phyloP scores from a whole-genome alignment of 1,140 invertebrate genomes.

The Carposina sasakii region DNA sequence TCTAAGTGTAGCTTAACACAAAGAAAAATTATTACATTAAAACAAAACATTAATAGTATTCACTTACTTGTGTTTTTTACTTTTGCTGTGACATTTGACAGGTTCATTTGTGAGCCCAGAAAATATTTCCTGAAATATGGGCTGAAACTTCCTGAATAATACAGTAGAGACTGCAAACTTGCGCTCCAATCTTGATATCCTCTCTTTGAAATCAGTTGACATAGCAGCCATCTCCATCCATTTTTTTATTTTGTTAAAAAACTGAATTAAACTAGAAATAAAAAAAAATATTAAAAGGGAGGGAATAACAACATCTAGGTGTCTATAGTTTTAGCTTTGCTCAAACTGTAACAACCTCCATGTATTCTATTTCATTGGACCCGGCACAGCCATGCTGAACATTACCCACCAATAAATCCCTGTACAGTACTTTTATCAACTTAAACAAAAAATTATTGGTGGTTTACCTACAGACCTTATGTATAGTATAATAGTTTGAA shows the following conservation, averaged over 20 bases:
- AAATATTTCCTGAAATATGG: slow-evolving; percentile 91
- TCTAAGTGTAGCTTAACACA: too few relatives aligned
- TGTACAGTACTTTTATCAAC: too few relatives aligned
- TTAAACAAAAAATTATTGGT: too few relatives aligned
- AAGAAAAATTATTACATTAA: too few relatives aligned
- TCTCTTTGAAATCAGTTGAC: slow-evolving; percentile 86
- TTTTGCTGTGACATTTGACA: slow-evolving; percentile 76
- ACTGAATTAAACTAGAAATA: slow-evolving; percentile 82
- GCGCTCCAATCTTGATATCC: slow-evolving; percentile 89
- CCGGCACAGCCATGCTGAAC: too few relatives aligned
- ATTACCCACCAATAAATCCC: too few relatives aligned
- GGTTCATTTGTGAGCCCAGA: slow-evolving; percentile 75
- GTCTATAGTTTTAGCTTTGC: too few relatives aligned
- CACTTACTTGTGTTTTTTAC: slow-evolving; percentile 79
- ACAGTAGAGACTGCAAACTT: slow-evolving; percentile 97
- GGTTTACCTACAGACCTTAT: too few relatives aligned
- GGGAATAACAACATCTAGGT: too few relatives aligned
- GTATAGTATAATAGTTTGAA: background rate
- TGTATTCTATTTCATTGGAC: too few relatives aligned
- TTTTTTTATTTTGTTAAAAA: slow-evolving; percentile 96
- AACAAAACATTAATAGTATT: too few relatives aligned
- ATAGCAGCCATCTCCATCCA: slow-evolving; percentile 97
- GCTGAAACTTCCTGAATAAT: slow-evolving; percentile 94
- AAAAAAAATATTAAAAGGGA: slow-evolving; percentile 7
- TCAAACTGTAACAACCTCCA: too few relatives aligned